Evolutionary conservation across 2,113 vertebrate genomes (phyloP).

Genomic region (Stercorarius parasiticus): DNA sequence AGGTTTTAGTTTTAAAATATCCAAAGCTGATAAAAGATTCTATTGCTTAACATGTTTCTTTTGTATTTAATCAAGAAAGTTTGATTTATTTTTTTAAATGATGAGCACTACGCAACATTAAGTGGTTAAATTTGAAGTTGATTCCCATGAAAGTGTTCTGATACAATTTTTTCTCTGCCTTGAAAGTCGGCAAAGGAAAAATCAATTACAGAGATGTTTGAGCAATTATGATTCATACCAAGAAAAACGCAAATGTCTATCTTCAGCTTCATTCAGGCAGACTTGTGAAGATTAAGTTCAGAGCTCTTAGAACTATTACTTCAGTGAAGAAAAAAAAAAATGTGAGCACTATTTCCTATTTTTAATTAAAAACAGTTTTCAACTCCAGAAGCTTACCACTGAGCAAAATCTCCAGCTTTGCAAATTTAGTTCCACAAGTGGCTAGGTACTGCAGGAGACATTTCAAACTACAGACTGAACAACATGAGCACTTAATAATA

Average conservation of each 20-base stretch:
- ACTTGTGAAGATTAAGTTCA: neutral
- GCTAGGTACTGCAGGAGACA: neutral
- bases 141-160: neutral
- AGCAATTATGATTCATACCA: neutral
- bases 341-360: neutral
- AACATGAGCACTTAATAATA: neutral
- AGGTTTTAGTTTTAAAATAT: neutral
- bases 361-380: neutral
- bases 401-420: neutral
- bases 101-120: neutral
- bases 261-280: neutral
- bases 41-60: neutral
- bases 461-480: neutral
- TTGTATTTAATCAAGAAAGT: neutral
- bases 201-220: neutral
- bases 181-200: neutral
- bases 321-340: neutral
- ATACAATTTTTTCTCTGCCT: neutral
- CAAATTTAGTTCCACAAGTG: neutral
- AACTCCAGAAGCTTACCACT: neutral
- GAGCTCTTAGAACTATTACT: neutral
- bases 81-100: neutral
- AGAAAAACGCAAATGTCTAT: neutral
- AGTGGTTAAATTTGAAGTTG: neutral
- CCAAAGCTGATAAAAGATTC: neutral